Conservation (phyloP, 2,797 vertebrate genomes). For the Sebastes kiyomatsui region DNA sequence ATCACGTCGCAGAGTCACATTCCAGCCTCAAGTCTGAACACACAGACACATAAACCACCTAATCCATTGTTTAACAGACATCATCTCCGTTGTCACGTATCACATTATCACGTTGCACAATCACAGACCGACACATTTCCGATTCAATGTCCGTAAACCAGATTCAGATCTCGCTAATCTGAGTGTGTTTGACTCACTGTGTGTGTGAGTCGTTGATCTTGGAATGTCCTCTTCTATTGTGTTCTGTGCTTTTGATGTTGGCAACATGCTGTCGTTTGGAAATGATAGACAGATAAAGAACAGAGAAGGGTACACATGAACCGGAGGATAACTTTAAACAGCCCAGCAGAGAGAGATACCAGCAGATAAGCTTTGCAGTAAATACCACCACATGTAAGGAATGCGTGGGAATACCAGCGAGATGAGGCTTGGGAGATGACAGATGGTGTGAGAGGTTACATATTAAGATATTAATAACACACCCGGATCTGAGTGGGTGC, state of each 20-base stretch:
- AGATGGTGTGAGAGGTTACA: conserved; percentile 32
- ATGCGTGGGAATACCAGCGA: background rate
- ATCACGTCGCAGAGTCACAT: background rate
- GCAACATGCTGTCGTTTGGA: conserved; percentile 15
- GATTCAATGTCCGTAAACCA: background rate
- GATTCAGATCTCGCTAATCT: conserved; percentile 7
- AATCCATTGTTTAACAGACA: conserved; percentile 12
- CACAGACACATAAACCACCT: background rate
- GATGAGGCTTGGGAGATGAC: conserved; percentile 4
- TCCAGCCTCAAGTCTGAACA: background rate
- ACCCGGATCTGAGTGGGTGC: conserved; percentile 6
- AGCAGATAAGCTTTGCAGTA: background rate
- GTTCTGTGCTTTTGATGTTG: conserved; percentile 45
- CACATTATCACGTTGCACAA: conserved; percentile 5
- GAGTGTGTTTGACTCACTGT: background rate
- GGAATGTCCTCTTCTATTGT: conserved; percentile 40
- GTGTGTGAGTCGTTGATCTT: conserved; percentile 31
- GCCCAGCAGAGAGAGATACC: background rate
- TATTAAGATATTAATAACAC: conserved; percentile 41
- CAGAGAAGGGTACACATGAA: background rate
- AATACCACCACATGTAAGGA: conserved; percentile 2
- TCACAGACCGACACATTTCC: background rate
- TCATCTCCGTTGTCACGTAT: background rate
- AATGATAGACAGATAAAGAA: conserved; percentile 35
- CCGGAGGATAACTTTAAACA: conserved; percentile 1